These are phyloP conservation scores for Eptesicus fuscus DNA, from an alignment of 2,113 vertebrate species.

Conservation along the genomic window DNA sequence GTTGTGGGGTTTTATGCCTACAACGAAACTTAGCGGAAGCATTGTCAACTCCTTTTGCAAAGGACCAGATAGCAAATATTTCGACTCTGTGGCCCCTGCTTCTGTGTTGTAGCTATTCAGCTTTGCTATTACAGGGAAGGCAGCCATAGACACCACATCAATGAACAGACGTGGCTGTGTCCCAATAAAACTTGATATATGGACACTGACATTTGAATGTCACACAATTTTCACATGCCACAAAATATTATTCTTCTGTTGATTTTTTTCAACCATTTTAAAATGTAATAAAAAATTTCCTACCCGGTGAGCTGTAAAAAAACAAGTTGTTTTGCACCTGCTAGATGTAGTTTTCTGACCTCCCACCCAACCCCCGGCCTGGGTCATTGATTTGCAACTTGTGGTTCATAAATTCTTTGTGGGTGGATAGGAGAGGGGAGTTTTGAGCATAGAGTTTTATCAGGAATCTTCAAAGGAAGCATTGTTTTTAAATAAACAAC, in stretches of 20 bases:
- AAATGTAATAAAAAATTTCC: neutral
- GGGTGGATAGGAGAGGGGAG: neutral
- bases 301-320: neutral
- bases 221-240: neutral
- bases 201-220: neutral
- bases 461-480: neutral
- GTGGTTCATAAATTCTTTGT: neutral
- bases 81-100: neutral
- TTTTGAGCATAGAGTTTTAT: neutral
- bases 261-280: neutral
- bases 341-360: neutral
- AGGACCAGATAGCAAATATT: neutral
- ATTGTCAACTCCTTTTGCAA: neutral
- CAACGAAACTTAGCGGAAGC: neutral
- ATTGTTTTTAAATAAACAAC: neutral
- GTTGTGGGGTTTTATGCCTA: neutral
- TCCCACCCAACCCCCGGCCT: neutral
- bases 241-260: neutral
- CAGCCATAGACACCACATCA: neutral
- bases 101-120: neutral
- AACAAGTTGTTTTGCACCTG: neutral
- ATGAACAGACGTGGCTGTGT: neutral
- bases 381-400: neutral
- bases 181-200: neutral
- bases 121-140: neutral